Base-by-base conservation (phyloP, 2,797 vertebrate species). In the Eospalax fontanierii region DNA sequence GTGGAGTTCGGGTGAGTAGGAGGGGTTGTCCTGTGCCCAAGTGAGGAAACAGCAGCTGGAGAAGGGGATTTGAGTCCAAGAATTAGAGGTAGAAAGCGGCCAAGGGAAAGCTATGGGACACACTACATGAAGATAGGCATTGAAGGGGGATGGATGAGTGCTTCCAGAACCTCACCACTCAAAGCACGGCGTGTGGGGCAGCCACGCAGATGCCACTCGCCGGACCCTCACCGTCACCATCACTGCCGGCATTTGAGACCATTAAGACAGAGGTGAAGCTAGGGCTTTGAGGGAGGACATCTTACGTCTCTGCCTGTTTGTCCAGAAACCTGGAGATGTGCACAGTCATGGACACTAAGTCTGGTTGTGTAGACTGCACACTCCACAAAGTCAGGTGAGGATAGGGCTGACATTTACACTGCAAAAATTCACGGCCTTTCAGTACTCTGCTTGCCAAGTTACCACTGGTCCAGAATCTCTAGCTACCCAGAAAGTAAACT, bases 1-100 rank as follows among this genome's bases (percentile, higher is more conserved):
- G 54, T 9, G 9, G 74, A 11, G 28, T 18, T 54, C 0, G 3
- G 5, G 16, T 50, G 40, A 73, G 19, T 28, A 46, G 57, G 70
- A 85, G 50, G 3, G 19, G 16, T 0, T 19, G 68, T 3, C 75
- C 6, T 1, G 0, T 33, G 19, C 22, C 35, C 18, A 46, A 28
- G 1, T 43, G 30, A 26, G 68, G 75, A 19, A 87, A 61, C 2
- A 0, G 14, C 10, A 24, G 15, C 63, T 90, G 82, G 70, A 57
- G 19, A 21, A 12, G 75, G 21, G 11, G n/a, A n/a, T n/a, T n/a
- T n/a, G n/a, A n/a, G n/a, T n/a, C n/a, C n/a, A n/a, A n/a, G n/a
- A 12, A 30, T 43, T 14, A 35, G 40, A 54, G 59, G 18, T 30
- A 43, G 43, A 74, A 78, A 26, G 33, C 4, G 11, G 30, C 15